These are phyloP conservation scores for Trypoxylus dichotomus DNA, from an alignment of 1,140 invertebrate genomes.

Conservation along the genomic window DNA sequence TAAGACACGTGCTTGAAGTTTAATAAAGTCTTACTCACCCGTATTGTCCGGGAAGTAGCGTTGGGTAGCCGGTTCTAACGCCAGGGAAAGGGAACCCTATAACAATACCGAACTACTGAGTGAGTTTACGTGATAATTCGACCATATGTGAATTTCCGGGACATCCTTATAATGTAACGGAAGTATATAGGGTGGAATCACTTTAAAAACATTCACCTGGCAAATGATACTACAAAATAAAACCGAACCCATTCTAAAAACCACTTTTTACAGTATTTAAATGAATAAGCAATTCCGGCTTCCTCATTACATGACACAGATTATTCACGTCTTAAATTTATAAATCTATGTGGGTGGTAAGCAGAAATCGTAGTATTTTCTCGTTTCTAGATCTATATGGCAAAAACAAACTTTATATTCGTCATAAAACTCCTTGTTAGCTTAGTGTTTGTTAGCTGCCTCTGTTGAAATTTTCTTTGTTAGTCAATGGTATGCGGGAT, in stretches of 20 bases:
- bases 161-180: conserved; percentile 11
- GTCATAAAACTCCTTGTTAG: background rate
- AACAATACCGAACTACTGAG: conserved; percentile 48
- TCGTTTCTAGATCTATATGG: background rate
- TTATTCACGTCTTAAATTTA: too few relatives aligned
- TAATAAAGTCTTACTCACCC: conserved; percentile 63
- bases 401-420: background rate
- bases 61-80: conserved; percentile 68
- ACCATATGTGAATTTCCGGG: conserved; percentile 26
- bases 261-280: too few relatives aligned
- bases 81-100: conserved; percentile 66
- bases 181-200: conserved; percentile 5
- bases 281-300: too few relatives aligned
- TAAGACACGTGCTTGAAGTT: background rate
- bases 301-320: too few relatives aligned
- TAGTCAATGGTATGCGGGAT: too few relatives aligned
- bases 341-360: background rate
- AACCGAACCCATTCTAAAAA: background rate
- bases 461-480: background rate
- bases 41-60: conserved; percentile 70
- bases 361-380: background rate
- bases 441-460: background rate
- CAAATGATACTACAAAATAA: background rate
- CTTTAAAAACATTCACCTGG: conserved; percentile 9
- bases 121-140: conserved; percentile 34